Evolutionary conservation across 2,113 vertebrate genomes (phyloP).

Genomic region (Esox niger): DNA sequence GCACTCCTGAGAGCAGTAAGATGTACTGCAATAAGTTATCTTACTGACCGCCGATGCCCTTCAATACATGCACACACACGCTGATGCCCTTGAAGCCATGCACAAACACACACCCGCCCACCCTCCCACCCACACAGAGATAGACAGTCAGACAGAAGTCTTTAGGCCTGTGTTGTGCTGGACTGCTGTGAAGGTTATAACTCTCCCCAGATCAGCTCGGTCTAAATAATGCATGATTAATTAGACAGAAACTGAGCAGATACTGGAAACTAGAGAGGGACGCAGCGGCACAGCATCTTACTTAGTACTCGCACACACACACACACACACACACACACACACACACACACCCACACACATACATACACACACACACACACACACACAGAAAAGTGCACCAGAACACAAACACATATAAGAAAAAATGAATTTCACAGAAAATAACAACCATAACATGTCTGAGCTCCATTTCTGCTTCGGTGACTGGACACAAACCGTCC

Average conservation of each 20-base stretch:
- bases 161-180: constrained; percentile 49
- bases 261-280: constrained; percentile 66
- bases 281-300: constrained; percentile 23
- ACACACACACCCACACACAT: constrained; percentile 14
- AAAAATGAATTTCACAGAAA: neutral
- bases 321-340: constrained; percentile 17
- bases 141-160: constrained; percentile 21
- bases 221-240: constrained; percentile 80
- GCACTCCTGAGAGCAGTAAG: constrained; percentile 24
- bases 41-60: constrained; percentile 43
- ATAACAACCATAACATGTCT: constrained; percentile 5
- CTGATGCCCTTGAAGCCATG: neutral
- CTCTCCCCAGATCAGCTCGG: constrained; percentile 54
- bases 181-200: constrained; percentile 64
- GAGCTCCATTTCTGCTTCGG: constrained; percentile 17
- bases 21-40: constrained; percentile 29
- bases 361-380: constrained; percentile 10
- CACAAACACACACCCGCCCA: constrained; percentile 13
- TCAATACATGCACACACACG: constrained; percentile 5
- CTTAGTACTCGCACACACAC: constrained; percentile 11
- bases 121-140: constrained; percentile 13
- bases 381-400: neutral
- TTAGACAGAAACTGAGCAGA: constrained; percentile 72
- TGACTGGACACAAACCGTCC: constrained; percentile 38
- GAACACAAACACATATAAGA: neutral